Evolutionary conservation across 2,888 invertebrate genomes (phyloP), one percentile per base, ranked within the genome.

Genomic region (Eupeodes luniger): DNA sequence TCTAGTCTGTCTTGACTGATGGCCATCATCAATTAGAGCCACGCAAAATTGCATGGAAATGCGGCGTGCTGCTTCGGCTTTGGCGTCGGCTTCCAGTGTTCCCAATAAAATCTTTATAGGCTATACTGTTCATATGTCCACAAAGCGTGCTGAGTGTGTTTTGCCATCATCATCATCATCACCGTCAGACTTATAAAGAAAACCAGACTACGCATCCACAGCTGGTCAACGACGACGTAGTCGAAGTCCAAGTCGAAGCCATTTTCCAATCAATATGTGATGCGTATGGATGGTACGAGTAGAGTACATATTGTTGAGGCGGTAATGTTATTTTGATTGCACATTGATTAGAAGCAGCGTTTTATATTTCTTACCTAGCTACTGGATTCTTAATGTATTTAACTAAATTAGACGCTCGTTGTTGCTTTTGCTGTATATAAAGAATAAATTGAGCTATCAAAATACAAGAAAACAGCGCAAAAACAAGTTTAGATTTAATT

Each of bases 261-360:
- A 40, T 40, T 55, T 75, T 67, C 51, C 75, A 51, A 75, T 75
- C 67, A 62, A 55, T 44, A 69, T 36, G 44, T 55, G 16, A 57
- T 72, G 40, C 2, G 10, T 10, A 10, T 47, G 27, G 27, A 12
- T 47, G 47, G 11, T 10, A 47, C 40, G 7, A 9, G 2, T 4
- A 7, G 59, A 34, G 59, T 6, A 6, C 2, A 6, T 34, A 9
- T 0, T 14, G 53, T 12, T 53, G 53, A 69, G 53, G 55, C 66
- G 76, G 70, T 53, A 70, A 85, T 80, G 76, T 44, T 51, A 76
- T 76, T 85, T 85, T 64, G 57, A 81, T 81, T 66, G 70, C 59
- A 36, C 36, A 67, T 34, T 81, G 85, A 85, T 81, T 72, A 70
- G 62, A 85, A 53, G 11, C 44, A 44, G 16, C 59, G 14, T 49